Base-by-base conservation (phyloP, 2,888 invertebrate genomes). In the Macaria liturata region DNA sequence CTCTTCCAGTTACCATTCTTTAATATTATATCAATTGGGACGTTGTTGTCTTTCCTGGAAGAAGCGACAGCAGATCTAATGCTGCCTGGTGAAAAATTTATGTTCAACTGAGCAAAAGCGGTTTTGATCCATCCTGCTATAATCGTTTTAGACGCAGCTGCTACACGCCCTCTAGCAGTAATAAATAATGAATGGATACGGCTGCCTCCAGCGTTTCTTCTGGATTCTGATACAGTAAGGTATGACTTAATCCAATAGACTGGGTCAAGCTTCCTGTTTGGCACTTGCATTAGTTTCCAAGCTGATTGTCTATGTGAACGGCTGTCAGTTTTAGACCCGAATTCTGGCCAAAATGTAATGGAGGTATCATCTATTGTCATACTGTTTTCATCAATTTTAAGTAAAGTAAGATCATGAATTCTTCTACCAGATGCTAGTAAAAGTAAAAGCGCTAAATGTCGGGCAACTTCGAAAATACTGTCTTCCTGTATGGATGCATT, bases 71-170 rank as follows among this genome's bases (percentile, higher is more conserved):
- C 62, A 9, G 57, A 57, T 20, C 62, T 57, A 8, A 59, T 54
- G 32, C 57, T 57, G 31, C 44, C 44, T 20, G 44, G 44, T 20
- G 44, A 20, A 9, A 20, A 9, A 44, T 44, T 9, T 5, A 44
- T 44, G 9, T 20, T 20, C 3, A 20, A 9, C 3, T 44, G 4
- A 20, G 9, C n/a, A 44, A 44, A 7, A 44, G 49, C 47, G 9
- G 57, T 49, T 44, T 57, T 60, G n/a, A 59, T 20, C 62, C 62
- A 62, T 51, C 59, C 62, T 6, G 62, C 59, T 34, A 62, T 59
- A 32, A 57, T 39, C 9, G 59, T 32, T 46, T 43, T 59, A 42
- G 42, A 42, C 9, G 42, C 42, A 42, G 42, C 42, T 34, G 34
- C 34, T 6, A 34, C 34, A 34, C 42, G 42, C 4, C n/a, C 9